phyloP scores from a whole-genome alignment of 2,113 vertebrate genomes.

The Nesogale talazaci region DNA sequence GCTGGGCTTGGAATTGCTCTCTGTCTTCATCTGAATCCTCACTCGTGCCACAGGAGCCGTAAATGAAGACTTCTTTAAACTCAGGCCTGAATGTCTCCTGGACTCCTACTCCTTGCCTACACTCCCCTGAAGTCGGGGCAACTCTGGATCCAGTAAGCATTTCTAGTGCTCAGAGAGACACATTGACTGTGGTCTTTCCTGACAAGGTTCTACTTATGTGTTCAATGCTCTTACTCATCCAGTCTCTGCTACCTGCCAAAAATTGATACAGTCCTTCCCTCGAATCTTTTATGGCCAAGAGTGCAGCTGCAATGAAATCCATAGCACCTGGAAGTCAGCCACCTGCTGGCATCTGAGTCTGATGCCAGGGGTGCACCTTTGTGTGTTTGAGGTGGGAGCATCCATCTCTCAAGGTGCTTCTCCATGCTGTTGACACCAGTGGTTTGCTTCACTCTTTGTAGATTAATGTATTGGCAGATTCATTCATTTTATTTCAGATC shows the following conservation, averaged over 20 bases:
- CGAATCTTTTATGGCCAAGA: slow-evolving; percentile 78
- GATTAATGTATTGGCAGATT: not conserved
- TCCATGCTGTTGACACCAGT: not conserved
- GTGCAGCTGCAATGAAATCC: slow-evolving; percentile 68
- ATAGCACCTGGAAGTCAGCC: slow-evolving; percentile 70
- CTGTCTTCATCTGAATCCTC: not conserved
- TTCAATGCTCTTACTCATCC: slow-evolving; percentile 65
- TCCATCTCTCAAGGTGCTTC: not conserved
- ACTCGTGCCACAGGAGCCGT: not conserved
- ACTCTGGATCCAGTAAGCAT: not conserved
- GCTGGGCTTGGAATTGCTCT: not conserved
- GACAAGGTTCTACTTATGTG: slow-evolving; percentile 56
- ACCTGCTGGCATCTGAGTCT: slow-evolving; percentile 28
- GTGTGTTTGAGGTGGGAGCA: not conserved
- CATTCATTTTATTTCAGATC: not conserved
- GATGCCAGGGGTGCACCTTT: not conserved
- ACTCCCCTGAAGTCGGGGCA: accelerated
- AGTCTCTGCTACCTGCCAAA: slow-evolving; percentile 67
- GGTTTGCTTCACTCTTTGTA: not conserved
- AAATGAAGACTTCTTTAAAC: not conserved
- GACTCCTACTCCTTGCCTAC: not conserved
- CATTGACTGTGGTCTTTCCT: slow-evolving; percentile 13
- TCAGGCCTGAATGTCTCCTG: not conserved
- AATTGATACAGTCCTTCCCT: slow-evolving; percentile 84
- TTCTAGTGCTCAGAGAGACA: slow-evolving; percentile 3